Evolutionary conservation across 2,888 invertebrate genomes (phyloP), one percentile per base, ranked within the genome.

Genomic region (Patella caerulea): DNA sequence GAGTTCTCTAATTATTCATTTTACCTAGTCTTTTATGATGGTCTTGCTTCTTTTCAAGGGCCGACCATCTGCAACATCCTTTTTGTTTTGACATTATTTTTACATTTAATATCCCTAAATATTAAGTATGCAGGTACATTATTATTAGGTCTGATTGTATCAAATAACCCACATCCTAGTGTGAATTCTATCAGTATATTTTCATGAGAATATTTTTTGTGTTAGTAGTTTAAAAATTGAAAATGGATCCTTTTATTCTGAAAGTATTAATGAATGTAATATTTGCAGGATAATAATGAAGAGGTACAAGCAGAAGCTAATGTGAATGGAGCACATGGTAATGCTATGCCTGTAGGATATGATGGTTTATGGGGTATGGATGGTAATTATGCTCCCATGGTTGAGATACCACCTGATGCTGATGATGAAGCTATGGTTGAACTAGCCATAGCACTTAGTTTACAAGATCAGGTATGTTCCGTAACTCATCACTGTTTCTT

Each of bases 341-440:
- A 81, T 65, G 78, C 83, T 45, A 81, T 86, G 72, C 87, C 87
- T 4, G 81, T 92, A 0, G 83, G 86, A 9, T 87, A 93, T 45
- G 93, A 94, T 85, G 93, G 93, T 9, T 87, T 92, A 74, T 87
- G 92, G 72, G 74, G 82, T 83, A 59, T 76, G n/a, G 79, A 80
- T 29, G 88, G 86, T 29, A 91, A 95, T 73, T 95, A 97, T 84
- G 96, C 96, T 74, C 96, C 95, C 0, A 92, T 97, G 52, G 93
- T 97, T 11, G 97, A 97, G 87, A 94, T 98, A 75, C 97, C 97
- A 17, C 95, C 96, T n/a, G 97, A 97, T 91, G 97, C 97, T 1
- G 98, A 98, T 89, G 98, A 98, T 91, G 98, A 98, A 91, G 96
- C 98, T 0, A 98, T 98, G 95, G 97, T 98, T 79, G 98, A 98